phyloP scores from a whole-genome alignment of 2,797 vertebrate species.

The Danio albolineatus region DNA sequence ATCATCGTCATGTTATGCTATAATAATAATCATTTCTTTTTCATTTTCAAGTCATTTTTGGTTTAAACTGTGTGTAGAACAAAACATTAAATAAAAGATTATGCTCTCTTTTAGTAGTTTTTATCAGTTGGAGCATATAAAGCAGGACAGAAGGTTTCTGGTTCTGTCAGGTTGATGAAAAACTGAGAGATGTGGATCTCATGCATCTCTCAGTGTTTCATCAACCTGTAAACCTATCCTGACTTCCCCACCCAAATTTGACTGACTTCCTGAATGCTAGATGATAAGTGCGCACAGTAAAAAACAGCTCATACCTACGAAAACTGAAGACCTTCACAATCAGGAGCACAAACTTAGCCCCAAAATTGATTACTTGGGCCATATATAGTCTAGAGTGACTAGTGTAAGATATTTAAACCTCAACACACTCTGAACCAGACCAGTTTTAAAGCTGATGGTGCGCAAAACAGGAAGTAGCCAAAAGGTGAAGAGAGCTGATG shows the following conservation, averaged over 20 bases:
- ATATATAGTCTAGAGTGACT: neutral
- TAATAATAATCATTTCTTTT: neutral
- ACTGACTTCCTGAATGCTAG: slow-evolving; percentile 59
- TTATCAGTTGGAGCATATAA: neutral
- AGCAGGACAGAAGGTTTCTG: neutral
- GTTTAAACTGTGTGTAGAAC: too few relatives aligned
- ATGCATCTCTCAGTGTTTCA: too few relatives aligned
- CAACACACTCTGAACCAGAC: neutral
- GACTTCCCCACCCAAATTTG: slow-evolving; percentile 34
- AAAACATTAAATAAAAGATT: slow-evolving; percentile 1
- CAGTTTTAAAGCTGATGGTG: slow-evolving; percentile 35
- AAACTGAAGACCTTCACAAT: slow-evolving; percentile 1
- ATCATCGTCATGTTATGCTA: neutral
- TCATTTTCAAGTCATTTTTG: too few relatives aligned
- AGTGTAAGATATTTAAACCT: neutral
- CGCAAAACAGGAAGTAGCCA: slow-evolving; percentile 14
- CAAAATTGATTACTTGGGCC: neutral
- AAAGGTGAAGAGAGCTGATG: slow-evolving; percentile 3
- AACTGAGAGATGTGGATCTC: too few relatives aligned
- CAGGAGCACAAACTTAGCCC: neutral
- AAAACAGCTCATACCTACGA: neutral
- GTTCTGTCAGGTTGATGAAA: too few relatives aligned
- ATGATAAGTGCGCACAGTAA: slow-evolving; percentile 44
- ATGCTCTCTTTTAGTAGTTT: neutral
- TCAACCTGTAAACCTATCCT: slow-evolving; percentile 22